phyloP scores from a whole-genome alignment of 2,113 vertebrate species.

The Pseudopipra pipra region DNA sequence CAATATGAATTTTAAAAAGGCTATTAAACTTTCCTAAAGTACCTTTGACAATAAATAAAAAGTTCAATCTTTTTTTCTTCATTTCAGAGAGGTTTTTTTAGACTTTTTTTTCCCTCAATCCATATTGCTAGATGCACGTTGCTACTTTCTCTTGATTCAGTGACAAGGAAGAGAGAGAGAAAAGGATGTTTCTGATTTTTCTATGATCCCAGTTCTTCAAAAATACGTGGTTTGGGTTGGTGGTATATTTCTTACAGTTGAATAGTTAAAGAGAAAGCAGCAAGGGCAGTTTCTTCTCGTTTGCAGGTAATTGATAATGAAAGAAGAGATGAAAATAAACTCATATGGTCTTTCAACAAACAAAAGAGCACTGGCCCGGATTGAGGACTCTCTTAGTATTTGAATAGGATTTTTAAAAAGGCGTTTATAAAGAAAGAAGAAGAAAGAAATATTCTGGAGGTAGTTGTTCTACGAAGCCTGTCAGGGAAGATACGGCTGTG shows the following conservation, averaged over 20 bases:
- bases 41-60: constrained; percentile 48
- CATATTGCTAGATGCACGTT: not conserved
- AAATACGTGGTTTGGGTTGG: not conserved
- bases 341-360: not conserved
- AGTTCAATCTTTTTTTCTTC: not conserved
- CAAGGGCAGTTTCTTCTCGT: not conserved
- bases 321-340: not conserved
- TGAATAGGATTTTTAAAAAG: not conserved
- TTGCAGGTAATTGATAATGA: not conserved
- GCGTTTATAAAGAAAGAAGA: not conserved
- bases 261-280: not conserved
- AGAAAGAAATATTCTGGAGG: not conserved
- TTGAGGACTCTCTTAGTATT: not conserved
- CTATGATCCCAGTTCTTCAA: not conserved
- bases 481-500: not conserved
- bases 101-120: not conserved
- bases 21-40: constrained; percentile 40
- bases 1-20: constrained; percentile 28
- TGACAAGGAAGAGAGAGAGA: not conserved
- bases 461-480: not conserved
- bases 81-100: not conserved
- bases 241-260: not conserved
- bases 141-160: not conserved
- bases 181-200: not conserved
- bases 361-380: not conserved